phyloP scores from a whole-genome alignment of 23 tunicate species.

The Phallusia fumigata region DNA sequence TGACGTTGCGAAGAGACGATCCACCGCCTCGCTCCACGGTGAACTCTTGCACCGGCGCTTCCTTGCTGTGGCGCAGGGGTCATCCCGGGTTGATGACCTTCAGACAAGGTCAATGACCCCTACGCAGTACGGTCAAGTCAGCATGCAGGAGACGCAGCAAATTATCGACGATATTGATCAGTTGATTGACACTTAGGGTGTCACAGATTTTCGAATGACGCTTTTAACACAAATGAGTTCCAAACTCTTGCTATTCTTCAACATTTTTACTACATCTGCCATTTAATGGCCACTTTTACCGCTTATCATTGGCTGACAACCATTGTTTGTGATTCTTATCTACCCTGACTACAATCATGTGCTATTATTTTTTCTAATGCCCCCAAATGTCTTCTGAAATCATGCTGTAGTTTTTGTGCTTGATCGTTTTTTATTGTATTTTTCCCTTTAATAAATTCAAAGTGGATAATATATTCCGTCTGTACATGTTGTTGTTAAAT shows the following conservation, averaged over 20 bases:
- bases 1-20: conserved; percentile 15
- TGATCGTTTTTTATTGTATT: too few species aligned
- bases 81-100: conserved; percentile 26
- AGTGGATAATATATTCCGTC: too few species aligned
- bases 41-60: conserved; percentile 40
- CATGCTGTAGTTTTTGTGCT: not conserved
- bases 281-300: not conserved
- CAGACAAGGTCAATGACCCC: conserved; percentile 18
- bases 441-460: too few species aligned
- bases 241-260: not conserved
- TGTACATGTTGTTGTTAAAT: too few species aligned
- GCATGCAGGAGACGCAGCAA: conserved; percentile 77
- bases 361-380: not conserved
- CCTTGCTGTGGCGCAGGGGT: conserved; percentile 27
- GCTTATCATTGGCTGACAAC: not conserved
- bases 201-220: not conserved
- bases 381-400: not conserved
- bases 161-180: conserved; percentile 76
- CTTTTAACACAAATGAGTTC: not conserved
- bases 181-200: conserved; percentile 23
- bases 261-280: not conserved
- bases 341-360: not conserved
- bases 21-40: conserved; percentile 41
- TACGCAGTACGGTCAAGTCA: conserved; percentile 41
- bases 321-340: not conserved